Conservation (phyloP, 1,140 invertebrate genomes). For the Forficula auricularia region DNA sequence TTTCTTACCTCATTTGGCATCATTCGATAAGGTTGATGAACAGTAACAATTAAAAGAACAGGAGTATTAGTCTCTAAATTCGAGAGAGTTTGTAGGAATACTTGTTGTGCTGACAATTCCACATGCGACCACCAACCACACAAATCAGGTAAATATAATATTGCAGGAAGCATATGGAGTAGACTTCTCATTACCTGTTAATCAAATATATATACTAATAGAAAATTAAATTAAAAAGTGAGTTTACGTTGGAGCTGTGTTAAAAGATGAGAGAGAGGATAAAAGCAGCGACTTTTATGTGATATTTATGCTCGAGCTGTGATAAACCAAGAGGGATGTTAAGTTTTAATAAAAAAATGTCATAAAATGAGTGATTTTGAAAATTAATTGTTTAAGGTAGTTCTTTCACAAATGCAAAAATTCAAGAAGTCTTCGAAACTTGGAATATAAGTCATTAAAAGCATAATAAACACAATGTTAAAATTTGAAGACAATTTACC, state of each 20-base stretch:
- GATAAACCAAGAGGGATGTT: too few species aligned
- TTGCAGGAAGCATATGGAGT: conserved; percentile 26
- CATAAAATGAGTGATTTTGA: too few species aligned
- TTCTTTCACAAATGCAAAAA: too few species aligned
- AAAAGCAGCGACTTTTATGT: too few species aligned
- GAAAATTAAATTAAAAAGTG: conserved; percentile 3
- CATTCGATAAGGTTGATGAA: conserved; percentile 18
- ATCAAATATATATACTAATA: too few species aligned
- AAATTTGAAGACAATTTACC: too few species aligned
- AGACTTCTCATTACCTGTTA: conserved; percentile 25
- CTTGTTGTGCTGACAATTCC: conserved; percentile 26
- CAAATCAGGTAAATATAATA: conserved; percentile 31
- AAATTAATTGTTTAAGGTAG: too few species aligned
- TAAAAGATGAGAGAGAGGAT: not conserved
- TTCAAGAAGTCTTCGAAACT: too few species aligned
- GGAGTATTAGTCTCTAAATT: conserved; percentile 29
- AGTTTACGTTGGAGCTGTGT: not conserved
- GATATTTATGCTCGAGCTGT: too few species aligned
- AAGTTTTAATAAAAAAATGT: too few species aligned
- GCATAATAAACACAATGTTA: too few species aligned
- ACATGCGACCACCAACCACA: conserved; percentile 33
- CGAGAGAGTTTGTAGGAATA: conserved; percentile 27
- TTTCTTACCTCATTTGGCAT: conserved; percentile 27
- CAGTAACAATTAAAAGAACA: conserved; percentile 29
- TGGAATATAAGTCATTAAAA: too few species aligned